These are phyloP conservation scores for Xenotilapia longispinis DNA, from an alignment of 2,113 vertebrate species.

Conservation along the genomic window DNA sequence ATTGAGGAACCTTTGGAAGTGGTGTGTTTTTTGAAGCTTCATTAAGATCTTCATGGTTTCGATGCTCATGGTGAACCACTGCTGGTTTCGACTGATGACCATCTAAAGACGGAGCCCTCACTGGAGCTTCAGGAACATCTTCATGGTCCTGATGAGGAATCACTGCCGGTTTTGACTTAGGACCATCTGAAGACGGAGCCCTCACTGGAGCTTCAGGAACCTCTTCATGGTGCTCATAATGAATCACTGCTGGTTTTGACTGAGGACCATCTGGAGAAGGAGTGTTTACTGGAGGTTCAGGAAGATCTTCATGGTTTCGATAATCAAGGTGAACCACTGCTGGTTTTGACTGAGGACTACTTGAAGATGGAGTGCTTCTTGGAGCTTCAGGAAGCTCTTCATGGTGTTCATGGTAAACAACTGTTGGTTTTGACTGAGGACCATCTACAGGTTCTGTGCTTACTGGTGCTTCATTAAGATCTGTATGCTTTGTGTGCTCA, in stretches of 20 bases:
- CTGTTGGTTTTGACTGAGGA: background rate
- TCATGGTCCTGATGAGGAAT: background rate
- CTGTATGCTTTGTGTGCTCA: background rate
- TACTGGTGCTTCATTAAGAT: background rate
- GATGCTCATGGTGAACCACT: background rate
- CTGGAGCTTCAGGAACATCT: background rate
- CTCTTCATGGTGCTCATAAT: background rate
- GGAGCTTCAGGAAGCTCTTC: background rate
- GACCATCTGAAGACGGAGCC: accelerated
- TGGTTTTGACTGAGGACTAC: background rate
- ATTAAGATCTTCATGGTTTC: background rate
- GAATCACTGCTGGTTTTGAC: background rate
- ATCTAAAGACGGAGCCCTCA: accelerated
- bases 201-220: background rate
- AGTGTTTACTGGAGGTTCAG: accelerated
- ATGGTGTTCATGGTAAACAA: background rate
- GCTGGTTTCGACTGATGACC: accelerated
- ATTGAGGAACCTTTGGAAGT: background rate
- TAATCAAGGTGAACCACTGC: background rate
- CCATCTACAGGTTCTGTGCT: background rate
- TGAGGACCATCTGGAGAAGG: background rate
- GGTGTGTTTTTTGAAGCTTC: background rate
- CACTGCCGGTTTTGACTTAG: accelerated
- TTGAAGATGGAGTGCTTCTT: background rate
- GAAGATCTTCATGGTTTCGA: background rate